Percentiles rank a stretch among this genome's conserved stretches.
Evolutionary conservation across 2,888 invertebrate genomes (phyloP).

Genomic region (Tribolium freemani): DNA sequence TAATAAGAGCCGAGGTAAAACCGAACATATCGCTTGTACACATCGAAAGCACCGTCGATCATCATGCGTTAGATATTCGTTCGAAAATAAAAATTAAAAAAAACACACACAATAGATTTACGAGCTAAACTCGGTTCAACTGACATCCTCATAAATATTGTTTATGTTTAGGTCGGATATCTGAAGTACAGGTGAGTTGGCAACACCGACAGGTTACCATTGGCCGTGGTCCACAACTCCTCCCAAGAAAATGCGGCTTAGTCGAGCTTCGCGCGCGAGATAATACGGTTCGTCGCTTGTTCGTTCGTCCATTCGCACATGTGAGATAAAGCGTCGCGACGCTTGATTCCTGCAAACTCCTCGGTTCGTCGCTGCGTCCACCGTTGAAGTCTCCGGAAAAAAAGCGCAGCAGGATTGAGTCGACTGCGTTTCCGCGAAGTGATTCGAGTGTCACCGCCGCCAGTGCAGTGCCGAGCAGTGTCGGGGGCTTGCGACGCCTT

Average conservation of each 20-base stretch:
- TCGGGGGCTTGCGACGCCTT: conserved; percentile 7
- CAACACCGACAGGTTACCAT: conserved; percentile 64
- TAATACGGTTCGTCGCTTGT: conserved; percentile 34
- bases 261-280: conserved; percentile 65
- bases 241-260: conserved; percentile 62
- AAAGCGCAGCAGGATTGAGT: neutral
- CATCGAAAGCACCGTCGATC: neutral
- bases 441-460: neutral
- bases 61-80: conserved; percentile 59
- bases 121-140: conserved; percentile 67
- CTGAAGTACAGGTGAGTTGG: conserved; percentile 63
- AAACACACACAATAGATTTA: conserved; percentile 66
- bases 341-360: neutral
- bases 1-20: too few species aligned
- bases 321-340: conserved; percentile 25
- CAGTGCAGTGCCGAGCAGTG: conserved; percentile 7
- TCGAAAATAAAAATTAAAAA: conserved; percentile 57
- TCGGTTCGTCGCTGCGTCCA: neutral
- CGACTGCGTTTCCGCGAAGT: neutral
- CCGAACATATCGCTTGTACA: too few species aligned
- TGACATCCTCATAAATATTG: conserved; percentile 69
- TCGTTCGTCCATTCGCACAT: conserved; percentile 14
- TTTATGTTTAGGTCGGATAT: conserved; percentile 66
- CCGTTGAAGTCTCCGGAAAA: conserved; percentile 16
- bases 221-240: conserved; percentile 62